A percentile compares a stretch with the other conserved stretches of the same genome.
Evolutionary conservation across 2,797 vertebrate genomes (phyloP).

Genomic region (Gallirallus australis): DNA sequence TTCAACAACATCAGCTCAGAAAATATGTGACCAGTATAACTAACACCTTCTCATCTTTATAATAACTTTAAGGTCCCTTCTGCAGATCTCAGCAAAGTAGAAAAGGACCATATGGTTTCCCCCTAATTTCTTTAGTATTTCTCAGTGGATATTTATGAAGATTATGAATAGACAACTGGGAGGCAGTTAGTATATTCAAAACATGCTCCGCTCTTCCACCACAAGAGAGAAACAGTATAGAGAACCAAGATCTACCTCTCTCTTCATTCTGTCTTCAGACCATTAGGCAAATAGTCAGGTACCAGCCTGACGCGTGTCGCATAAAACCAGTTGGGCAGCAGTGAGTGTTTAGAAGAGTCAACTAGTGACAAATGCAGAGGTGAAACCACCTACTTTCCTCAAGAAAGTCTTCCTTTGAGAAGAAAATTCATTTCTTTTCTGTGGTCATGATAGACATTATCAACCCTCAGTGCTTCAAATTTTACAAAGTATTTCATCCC

Average conservation of each 20-base stretch:
- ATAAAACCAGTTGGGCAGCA: not conserved
- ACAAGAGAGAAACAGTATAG: not conserved
- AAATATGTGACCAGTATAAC: not conserved
- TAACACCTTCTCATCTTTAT: not conserved
- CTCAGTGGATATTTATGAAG: not conserved
- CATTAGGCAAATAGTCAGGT: not conserved
- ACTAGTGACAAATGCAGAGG: not conserved
- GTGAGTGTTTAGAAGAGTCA: not conserved
- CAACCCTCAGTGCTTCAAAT: not conserved
- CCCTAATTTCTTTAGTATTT: slow-evolving; percentile 23
- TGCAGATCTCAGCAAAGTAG: not conserved
- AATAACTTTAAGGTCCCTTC: not conserved
- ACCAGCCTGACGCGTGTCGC: not conserved
- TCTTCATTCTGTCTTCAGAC: not conserved
- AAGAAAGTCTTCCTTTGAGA: not conserved
- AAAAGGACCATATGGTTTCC: not conserved
- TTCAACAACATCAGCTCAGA: not conserved
- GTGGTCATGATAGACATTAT: not conserved
- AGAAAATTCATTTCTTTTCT: not conserved
- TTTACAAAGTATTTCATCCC: not conserved
- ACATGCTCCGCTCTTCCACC: not conserved
- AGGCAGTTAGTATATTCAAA: not conserved
- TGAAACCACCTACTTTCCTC: not conserved
- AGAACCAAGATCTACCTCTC: not conserved
- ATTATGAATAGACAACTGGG: not conserved